A percentile compares a stretch with the other conserved stretches of the same genome.
Evolutionary conservation across 92 coral and sea anemone species (phyloP).

Genomic region (Epizoanthus illoricatus): DNA sequence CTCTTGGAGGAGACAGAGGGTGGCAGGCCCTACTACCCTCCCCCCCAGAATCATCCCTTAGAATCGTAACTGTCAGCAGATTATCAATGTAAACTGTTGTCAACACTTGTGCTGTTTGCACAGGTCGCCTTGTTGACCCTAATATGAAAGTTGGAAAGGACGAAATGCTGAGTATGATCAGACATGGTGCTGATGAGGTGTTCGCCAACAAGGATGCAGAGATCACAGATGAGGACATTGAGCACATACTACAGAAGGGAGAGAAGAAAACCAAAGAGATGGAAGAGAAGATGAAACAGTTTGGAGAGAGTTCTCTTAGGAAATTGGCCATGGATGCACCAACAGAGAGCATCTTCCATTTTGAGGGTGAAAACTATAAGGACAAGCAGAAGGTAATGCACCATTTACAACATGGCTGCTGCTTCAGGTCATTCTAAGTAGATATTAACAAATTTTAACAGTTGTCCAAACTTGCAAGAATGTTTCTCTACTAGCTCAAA

Average conservation of each 20-base stretch:
- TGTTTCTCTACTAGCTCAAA: not conserved
- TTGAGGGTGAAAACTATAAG: slow-evolving; percentile 98
- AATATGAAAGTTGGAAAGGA: slow-evolving; percentile 94
- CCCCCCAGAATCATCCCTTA: no score
- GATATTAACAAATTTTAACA: not conserved
- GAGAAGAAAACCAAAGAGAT: slow-evolving; percentile 89
- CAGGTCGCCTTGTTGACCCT: slow-evolving; percentile 96
- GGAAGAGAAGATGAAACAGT: slow-evolving; percentile 98
- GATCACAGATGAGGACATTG: slow-evolving; percentile 94
- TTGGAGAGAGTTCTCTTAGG: slow-evolving; percentile 92
- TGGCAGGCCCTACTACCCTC: no score
- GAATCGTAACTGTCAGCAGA: not conserved
- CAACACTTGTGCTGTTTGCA: not conserved
- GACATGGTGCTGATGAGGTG: slow-evolving; percentile 99
- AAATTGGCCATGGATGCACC: slow-evolving; percentile 96
- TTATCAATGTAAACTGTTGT: not conserved
- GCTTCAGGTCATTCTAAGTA: not conserved
- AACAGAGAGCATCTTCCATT: slow-evolving; percentile 93
- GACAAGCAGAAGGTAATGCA: slow-evolving; percentile 94
- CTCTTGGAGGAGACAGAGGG: no score
- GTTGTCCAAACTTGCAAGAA: not conserved
- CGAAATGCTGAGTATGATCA: slow-evolving; percentile 96
- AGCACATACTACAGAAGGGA: slow-evolving; percentile 84
- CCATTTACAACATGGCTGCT: not conserved
- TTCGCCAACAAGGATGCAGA: slow-evolving; percentile 97